Percentiles rank a stretch among this genome's conserved stretches.
Conservation (phyloP, 2,113 vertebrate genomes). For the Zosterops pallidus region DNA sequence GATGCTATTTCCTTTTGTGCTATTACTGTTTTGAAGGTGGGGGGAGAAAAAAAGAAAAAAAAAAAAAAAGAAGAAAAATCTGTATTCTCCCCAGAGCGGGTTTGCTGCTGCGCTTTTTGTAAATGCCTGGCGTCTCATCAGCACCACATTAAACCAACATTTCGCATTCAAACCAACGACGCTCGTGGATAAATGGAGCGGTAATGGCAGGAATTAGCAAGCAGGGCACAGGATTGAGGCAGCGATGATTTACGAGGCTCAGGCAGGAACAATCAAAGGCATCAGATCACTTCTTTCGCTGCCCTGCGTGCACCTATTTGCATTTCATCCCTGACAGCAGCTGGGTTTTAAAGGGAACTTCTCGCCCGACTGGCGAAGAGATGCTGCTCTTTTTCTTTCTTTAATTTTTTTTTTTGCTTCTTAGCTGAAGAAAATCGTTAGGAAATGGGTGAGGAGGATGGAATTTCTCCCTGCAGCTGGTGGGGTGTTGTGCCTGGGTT, state of each 20-base stretch:
- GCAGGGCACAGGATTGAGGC: not conserved
- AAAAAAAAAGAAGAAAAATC: not conserved
- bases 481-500: rapidly evolving
- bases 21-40: not conserved
- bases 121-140: conserved; percentile 29
- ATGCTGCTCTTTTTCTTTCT: not conserved
- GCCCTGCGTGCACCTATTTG: not conserved
- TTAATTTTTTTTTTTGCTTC: not conserved
- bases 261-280: conserved; percentile 43
- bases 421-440: not conserved
- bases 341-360: not conserved
- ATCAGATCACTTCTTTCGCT: conserved; percentile 19
- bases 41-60: rapidly evolving
- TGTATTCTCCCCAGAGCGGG: not conserved
- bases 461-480: not conserved
- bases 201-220: conserved; percentile 52
- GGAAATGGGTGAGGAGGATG: not conserved
- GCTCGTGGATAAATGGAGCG: not conserved
- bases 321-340: not conserved
- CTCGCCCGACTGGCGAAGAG: not conserved
- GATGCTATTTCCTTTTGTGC: not conserved
- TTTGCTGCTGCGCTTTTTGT: not conserved
- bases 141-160: conserved; percentile 40
- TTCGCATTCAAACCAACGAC: not conserved
- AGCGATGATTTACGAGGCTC: conserved; percentile 44